A percentile compares a stretch with the other conserved stretches of the same genome.
Evolutionary conservation across 1,140 invertebrate species (phyloP).

Genomic region (Grapholita molesta): DNA sequence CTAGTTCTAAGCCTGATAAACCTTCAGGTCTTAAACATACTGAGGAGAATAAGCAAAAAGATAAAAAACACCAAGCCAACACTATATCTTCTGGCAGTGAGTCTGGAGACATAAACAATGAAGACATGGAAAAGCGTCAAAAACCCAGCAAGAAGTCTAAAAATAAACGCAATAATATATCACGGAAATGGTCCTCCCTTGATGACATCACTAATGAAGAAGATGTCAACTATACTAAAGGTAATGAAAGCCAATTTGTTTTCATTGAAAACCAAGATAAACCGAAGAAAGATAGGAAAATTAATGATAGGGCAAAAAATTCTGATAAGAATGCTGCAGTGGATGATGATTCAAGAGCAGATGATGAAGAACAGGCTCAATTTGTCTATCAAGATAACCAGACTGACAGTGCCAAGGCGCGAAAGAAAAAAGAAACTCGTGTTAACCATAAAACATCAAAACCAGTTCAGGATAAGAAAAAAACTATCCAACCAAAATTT

Average conservation of each 20-base stretch:
- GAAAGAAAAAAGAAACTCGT: conserved; percentile 74
- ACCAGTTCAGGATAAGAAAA: conserved; percentile 68
- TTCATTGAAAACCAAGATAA: conserved; percentile 69
- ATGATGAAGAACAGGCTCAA: conserved; percentile 44
- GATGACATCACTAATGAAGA: conserved; percentile 78
- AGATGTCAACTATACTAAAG: conserved; percentile 48
- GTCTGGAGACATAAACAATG: conserved; percentile 68
- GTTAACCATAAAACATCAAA: conserved; percentile 73
- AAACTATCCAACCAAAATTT: conserved; percentile 57
- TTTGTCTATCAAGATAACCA: conserved; percentile 62
- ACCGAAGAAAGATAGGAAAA: conserved; percentile 62
- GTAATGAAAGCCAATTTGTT: conserved; percentile 66
- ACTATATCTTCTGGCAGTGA: conserved; percentile 74
- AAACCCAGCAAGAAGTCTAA: conserved; percentile 75
- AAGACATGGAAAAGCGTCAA: conserved; percentile 61
- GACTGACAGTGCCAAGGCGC: conserved; percentile 46
- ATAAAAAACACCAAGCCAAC: conserved; percentile 48
- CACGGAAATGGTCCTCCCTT: conserved; percentile 79
- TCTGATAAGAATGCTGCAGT: conserved; percentile 42
- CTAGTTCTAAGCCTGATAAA: conserved; percentile 63
- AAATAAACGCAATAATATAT: conserved; percentile 71
- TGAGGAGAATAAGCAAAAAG: conserved; percentile 71
- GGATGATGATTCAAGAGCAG: conserved; percentile 46
- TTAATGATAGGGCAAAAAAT: conserved; percentile 43
- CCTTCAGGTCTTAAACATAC: conserved; percentile 52